phyloP scores from a whole-genome alignment of 2,888 invertebrate genomes.

The Cataglyphis altisquamis region DNA sequence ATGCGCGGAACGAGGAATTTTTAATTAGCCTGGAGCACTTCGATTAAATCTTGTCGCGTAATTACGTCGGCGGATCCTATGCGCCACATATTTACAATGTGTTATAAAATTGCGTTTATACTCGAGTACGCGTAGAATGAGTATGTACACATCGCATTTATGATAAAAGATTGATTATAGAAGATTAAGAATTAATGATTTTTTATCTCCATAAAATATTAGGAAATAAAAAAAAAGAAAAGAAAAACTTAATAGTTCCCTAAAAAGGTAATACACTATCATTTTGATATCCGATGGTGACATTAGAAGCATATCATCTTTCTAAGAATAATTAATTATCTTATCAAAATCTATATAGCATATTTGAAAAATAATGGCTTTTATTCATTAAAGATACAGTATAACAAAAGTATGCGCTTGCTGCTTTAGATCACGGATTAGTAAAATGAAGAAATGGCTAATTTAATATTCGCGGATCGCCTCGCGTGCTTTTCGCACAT shows the following conservation, averaged over 20 bases:
- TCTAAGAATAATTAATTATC: neutral
- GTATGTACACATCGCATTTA: neutral
- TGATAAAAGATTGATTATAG: neutral
- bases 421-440: neutral
- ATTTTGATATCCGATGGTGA: neutral
- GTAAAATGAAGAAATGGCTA: neutral
- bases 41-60: slow-evolving; percentile 85
- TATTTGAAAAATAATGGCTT: too few species aligned
- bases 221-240: neutral
- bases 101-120: neutral
- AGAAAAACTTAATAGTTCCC: neutral
- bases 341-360: too few species aligned
- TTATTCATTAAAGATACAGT: neutral
- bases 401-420: neutral
- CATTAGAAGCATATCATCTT: neutral
- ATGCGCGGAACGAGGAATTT: slow-evolving; percentile 78
- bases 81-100: neutral
- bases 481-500: neutral
- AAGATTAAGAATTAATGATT: neutral
- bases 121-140: neutral
- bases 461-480: neutral
- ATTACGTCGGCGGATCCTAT: slow-evolving; percentile 73
- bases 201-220: neutral
- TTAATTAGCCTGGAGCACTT: slow-evolving; percentile 81
- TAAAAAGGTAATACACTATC: neutral